These are phyloP conservation scores for Salvator merianae DNA, from an alignment of 2,113 vertebrate species.

Conservation along the genomic window DNA sequence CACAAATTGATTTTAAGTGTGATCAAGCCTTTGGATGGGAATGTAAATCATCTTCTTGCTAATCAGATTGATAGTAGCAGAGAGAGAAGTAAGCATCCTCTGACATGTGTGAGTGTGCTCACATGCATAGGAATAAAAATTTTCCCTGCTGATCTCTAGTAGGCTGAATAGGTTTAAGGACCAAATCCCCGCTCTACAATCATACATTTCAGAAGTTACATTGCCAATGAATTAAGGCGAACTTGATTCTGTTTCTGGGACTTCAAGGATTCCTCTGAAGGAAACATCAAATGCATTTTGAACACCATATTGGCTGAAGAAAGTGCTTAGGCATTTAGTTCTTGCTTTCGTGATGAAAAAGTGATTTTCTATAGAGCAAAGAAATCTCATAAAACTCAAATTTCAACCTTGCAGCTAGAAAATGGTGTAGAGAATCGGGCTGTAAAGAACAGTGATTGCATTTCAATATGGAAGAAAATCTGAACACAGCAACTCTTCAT, in stretches of 20 bases:
- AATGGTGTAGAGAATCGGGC: conserved; percentile 31
- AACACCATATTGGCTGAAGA: background rate
- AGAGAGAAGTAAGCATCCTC: no score
- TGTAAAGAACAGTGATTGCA: conserved; percentile 52
- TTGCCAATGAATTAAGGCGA: background rate
- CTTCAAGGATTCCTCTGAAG: background rate
- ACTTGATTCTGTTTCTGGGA: no score
- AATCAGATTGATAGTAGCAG: no score
- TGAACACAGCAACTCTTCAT: background rate
- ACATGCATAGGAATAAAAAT: no score
- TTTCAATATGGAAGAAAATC: conserved; percentile 38
- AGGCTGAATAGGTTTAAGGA: background rate
- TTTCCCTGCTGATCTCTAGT: background rate
- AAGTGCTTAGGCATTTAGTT: background rate
- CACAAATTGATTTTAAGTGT: no score
- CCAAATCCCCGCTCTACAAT: no score
- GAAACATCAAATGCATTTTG: background rate
- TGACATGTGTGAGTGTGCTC: no score
- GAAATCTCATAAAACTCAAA: conserved; percentile 60
- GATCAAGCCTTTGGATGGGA: no score
- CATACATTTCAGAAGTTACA: background rate
- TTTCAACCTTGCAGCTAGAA: conserved; percentile 50
- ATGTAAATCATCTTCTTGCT: no score
- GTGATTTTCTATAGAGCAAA: conserved; percentile 47
- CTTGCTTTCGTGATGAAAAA: background rate